Evolutionary conservation across 1,140 invertebrate genomes (phyloP).

Genomic region (Aphis gossypii): DNA sequence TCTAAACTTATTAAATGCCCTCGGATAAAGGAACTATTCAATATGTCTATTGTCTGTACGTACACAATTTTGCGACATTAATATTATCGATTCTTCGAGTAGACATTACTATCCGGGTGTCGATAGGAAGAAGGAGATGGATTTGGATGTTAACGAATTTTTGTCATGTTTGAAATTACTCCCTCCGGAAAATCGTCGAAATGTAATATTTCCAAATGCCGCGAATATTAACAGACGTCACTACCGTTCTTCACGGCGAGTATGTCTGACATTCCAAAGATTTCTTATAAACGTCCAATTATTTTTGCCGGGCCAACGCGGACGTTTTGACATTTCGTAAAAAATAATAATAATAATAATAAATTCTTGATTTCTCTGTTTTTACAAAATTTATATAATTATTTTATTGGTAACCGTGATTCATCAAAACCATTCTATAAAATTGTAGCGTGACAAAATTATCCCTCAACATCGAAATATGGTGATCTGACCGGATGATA

Average conservation of each 20-base stretch:
- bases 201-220: background rate
- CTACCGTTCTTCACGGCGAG: background rate
- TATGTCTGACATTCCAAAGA: background rate
- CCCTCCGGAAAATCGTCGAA: background rate
- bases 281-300: background rate
- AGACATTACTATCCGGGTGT: background rate
- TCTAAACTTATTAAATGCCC: background rate
- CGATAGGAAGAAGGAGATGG: no score
- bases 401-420: background rate
- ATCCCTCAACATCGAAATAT: background rate
- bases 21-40: background rate
- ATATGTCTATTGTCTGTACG: background rate
- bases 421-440: no score
- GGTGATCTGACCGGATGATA: background rate
- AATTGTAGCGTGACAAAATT: no score
- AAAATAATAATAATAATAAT: background rate
- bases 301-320: background rate
- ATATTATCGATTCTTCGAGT: background rate
- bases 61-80: background rate
- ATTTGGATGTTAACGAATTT: background rate
- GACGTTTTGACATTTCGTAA: background rate
- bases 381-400: background rate
- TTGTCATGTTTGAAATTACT: background rate
- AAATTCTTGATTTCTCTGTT: background rate
- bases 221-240: background rate